phyloP scores from a whole-genome alignment of 2,113 vertebrate genomes.

The Halichoerus grypus region DNA sequence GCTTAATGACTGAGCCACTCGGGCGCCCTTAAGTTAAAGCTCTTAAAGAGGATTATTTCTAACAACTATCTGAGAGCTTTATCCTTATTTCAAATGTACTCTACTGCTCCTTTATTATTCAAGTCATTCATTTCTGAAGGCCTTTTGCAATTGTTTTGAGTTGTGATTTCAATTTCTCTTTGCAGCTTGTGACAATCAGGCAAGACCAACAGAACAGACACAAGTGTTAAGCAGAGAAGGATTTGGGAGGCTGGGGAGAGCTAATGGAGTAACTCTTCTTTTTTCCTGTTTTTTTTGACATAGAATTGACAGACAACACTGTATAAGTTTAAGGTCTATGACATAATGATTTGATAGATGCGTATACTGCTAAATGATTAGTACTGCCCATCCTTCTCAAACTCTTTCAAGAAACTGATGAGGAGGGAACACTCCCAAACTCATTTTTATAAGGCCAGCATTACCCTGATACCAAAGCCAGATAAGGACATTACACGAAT shows the following conservation, averaged over 20 bases:
- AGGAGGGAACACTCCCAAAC: not conserved
- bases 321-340: not conserved
- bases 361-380: not conserved
- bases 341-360: not conserved
- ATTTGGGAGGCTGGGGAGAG: not conserved
- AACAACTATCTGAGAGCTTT: conserved; percentile 23
- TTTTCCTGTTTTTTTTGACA: not conserved
- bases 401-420: not conserved
- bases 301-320: not conserved
- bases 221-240: not conserved
- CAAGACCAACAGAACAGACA: not conserved
- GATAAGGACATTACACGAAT: not conserved
- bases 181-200: not conserved
- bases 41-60: not conserved
- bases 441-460: not conserved
- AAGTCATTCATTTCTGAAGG: not conserved
- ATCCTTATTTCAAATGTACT: not conserved
- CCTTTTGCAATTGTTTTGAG: not conserved
- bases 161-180: not conserved
- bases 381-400: not conserved
- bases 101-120: not conserved
- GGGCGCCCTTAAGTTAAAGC: not conserved
- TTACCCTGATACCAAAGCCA: not conserved
- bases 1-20: too few species aligned
- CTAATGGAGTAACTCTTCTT: not conserved